Evolutionary conservation across 1,140 invertebrate species (phyloP).

Genomic region (Pomacea maculata): DNA sequence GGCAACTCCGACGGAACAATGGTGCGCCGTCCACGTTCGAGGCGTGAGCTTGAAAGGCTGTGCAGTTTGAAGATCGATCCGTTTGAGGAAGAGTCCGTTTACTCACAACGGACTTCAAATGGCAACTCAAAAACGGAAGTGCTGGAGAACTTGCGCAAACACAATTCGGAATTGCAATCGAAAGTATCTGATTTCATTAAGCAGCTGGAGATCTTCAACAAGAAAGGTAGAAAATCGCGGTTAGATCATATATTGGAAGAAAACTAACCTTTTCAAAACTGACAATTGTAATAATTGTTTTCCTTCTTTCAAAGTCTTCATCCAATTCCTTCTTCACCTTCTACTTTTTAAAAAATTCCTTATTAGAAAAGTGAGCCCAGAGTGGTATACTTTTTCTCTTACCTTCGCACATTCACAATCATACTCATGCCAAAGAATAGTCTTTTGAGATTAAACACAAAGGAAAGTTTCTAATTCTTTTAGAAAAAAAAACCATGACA

Average conservation of each 20-base stretch:
- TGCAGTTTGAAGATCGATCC: conserved; percentile 8
- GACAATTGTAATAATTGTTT: too few species aligned
- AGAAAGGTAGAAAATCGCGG: not conserved
- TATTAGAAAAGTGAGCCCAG: too few species aligned
- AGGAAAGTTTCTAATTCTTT: too few species aligned
- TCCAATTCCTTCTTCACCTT: too few species aligned
- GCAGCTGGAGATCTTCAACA: conserved; percentile 16
- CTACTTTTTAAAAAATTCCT: too few species aligned
- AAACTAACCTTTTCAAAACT: not conserved
- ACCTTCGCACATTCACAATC: too few species aligned
- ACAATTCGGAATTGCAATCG: not conserved
- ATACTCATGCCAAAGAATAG: too few species aligned
- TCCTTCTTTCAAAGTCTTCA: too few species aligned
- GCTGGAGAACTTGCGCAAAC: not conserved
- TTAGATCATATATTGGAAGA: conserved; percentile 12
- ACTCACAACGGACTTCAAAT: not conserved
- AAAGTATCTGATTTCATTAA: conserved; percentile 6
- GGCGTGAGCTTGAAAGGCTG: conserved; percentile 13
- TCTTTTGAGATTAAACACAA: too few species aligned
- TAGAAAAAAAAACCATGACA: too few species aligned
- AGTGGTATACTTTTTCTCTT: too few species aligned
- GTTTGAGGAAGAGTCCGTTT: not conserved
- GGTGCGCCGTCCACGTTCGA: conserved; percentile 2
- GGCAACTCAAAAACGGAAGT: not conserved
- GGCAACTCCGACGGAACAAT: not conserved